phyloP scores from a whole-genome alignment of 2,797 vertebrate species.

The Pipistrellus pygmaeus region DNA sequence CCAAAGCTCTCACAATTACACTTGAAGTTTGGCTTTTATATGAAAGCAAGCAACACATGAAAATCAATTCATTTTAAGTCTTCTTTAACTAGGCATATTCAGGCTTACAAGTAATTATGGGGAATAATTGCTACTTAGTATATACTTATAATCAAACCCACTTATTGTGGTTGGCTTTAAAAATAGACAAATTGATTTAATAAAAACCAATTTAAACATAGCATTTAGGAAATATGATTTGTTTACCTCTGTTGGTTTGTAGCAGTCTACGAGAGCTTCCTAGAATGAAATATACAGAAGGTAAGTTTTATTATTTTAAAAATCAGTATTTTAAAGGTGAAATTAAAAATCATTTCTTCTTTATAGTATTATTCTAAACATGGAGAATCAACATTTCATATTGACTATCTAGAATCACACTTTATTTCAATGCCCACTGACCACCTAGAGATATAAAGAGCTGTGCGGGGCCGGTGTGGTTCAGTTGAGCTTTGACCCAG shows the following conservation, averaged over 20 bases:
- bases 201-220: constrained; percentile 10
- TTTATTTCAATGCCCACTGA: background rate
- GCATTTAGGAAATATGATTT: constrained; percentile 80
- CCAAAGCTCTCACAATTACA: background rate
- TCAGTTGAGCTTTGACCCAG: too few relatives aligned
- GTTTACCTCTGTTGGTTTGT: constrained; percentile 97
- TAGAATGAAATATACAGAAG: constrained; percentile 85
- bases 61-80: background rate
- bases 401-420: background rate
- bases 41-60: background rate
- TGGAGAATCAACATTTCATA: background rate
- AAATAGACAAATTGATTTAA: constrained; percentile 56
- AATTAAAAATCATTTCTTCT: constrained; percentile 50
- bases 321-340: constrained; percentile 60
- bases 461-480: background rate
- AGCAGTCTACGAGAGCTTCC: constrained; percentile 96
- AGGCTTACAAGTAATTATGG: constrained; percentile 27
- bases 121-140: background rate
- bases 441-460: background rate
- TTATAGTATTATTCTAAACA: background rate
- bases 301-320: constrained; percentile 77
- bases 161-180: constrained; percentile 10
- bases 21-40: constrained; percentile 39
- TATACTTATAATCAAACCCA: background rate
- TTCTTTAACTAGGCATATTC: background rate